Base-by-base conservation (phyloP, 2,888 invertebrate species). In the Acronicta alni region DNA sequence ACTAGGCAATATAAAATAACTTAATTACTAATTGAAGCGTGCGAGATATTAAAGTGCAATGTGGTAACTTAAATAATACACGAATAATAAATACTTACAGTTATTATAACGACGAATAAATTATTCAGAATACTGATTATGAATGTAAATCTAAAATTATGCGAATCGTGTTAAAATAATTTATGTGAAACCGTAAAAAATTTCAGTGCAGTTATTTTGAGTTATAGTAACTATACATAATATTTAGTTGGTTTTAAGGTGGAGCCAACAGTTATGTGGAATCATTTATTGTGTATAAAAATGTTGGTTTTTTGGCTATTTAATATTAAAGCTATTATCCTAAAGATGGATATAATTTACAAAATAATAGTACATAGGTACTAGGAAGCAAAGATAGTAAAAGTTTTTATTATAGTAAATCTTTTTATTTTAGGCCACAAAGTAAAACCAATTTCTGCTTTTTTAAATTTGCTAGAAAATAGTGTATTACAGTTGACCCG, bases 101-200 rank as follows among this genome's bases (percentile, higher is more conserved):
- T 76, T 68, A 57, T 57, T 59, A 67, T 14, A 67, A 55, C 53
- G 65, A 51, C 30, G 16, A 65, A 74, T 74, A 72, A 70, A 71
- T 75, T 73, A 72, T 64, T 73, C 52, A 62, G 62, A 78, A 79
- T 75, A 79, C 72, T 77, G 75, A 67, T 76, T 67, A 65, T 55
- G 52, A 52, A 74, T 58, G 71, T 75, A 68, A 71, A 73, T 56
- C 47, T 64, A 67, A 67, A 72, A 76, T 72, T 73, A 76, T 74
- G 72, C 76, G 12, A 67, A 66, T 58, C 48, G 45, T 26, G 23
- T 37, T 45, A 56, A 17, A 61, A 61, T 72, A 63, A 67, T 72
- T 67, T 66, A 70, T 54, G 64, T 60, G 57, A 6, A 42, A 32
- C 49, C 70, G 69, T 69, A 59, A 69, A 69, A n/a, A 49, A 59